Conservation (phyloP, 2,797 vertebrate species). For the Sciurus carolinensis region DNA sequence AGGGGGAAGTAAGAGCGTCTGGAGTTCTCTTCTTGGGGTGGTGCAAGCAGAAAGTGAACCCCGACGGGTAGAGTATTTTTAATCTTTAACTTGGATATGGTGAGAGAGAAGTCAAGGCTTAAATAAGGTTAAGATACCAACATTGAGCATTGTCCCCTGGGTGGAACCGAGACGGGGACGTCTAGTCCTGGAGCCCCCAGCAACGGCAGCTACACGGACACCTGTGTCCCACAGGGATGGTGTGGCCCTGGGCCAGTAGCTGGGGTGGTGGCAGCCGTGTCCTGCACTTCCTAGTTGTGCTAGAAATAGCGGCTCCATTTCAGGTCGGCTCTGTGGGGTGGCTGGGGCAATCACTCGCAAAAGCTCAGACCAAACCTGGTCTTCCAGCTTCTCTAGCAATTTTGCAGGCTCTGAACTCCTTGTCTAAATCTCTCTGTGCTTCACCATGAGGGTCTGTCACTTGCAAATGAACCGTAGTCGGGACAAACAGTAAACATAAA, state of each 20-base stretch:
- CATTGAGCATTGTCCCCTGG: accelerated
- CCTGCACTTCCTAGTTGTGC: neutral
- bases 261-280: neutral
- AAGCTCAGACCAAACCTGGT: neutral
- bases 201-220: neutral
- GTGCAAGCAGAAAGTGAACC: neutral
- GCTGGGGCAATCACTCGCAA: neutral
- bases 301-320: neutral
- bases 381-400: too few species aligned
- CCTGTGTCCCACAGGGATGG: neutral
- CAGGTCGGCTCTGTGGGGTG: neutral
- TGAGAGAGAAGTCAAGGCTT: neutral
- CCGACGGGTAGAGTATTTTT: neutral
- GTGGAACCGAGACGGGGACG: accelerated
- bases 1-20: neutral
- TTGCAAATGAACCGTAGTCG: neutral
- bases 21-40: neutral
- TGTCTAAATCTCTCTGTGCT: neutral
- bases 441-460: neutral
- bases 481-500: neutral
- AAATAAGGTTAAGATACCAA: neutral
- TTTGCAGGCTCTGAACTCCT: neutral
- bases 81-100: neutral
- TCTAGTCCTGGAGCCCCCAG: neutral
- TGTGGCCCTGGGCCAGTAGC: neutral